Base-by-base conservation (phyloP, 2,113 vertebrate species). In the Phasianus colchicus region DNA sequence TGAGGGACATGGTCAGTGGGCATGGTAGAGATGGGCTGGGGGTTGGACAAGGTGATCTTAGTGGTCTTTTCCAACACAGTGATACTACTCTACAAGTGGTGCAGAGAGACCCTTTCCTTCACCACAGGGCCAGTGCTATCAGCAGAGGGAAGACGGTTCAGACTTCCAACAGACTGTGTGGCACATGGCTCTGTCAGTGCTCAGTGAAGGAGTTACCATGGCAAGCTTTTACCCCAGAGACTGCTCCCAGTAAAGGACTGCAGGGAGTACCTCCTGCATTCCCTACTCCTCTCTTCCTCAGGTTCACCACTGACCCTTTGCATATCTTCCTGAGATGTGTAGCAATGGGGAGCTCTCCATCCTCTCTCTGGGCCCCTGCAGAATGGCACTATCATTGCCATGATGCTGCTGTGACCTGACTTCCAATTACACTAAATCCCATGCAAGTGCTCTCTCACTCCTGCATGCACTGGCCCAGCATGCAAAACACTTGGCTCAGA, bases 401-500 rank as follows among this genome's bases (percentile, higher is more conserved):
- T 36, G 78, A 77, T n/a, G 74, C 34, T 88, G 43, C 65, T 80
- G 60, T 87, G 72, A 75, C 43, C 77, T 65, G 82, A 88, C 65
- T 94, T 83, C 34, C 67, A 80, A 45, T 86, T 73, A 50, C 52
- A 47, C 18, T 85, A 83, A 93, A 93, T 76, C 24, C 54, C 43
- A 47, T 27, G 38, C 29, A 95, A 82, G 55, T 54, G 9, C 19
- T 95, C 75, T 48, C 11, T 50, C 48, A 6, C 85, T 77, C 54
- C 72, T 80, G 29, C 32, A 27, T 8, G 50, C 10, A 79, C 27
- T 27, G 50, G 22, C 89, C 80, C 2, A 2, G 63, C 47, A 73
- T 61, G 38, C 27, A 34, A 96, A 96, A 95, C 69, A 67, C 55
- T 85, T 89, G 42, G 16, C 73, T 91, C 20, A 36, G 75, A 85